Evolutionary conservation across 2,113 vertebrate genomes (phyloP).

Genomic region (Stegastes partitus): DNA sequence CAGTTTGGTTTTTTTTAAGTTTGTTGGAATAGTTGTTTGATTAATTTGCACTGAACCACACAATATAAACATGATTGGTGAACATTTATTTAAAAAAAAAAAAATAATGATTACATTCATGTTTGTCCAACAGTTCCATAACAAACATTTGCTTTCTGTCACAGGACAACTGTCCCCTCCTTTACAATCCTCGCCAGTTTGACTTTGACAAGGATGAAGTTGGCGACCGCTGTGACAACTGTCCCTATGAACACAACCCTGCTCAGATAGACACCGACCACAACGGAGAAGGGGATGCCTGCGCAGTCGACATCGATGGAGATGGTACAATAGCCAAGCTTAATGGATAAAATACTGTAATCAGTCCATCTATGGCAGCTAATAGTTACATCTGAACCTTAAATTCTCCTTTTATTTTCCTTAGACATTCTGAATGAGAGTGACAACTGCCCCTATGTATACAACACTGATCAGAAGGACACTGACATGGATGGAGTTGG

Average conservation of each 20-base stretch:
- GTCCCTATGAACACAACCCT: slow-evolving; percentile 95
- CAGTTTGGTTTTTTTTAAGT: not conserved
- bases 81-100: not conserved
- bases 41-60: no score
- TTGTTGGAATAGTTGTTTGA: no score
- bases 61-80: not conserved
- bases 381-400: not conserved
- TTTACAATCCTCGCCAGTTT: slow-evolving; percentile 95
- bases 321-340: slow-evolving; percentile 87
- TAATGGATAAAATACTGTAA: not conserved
- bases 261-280: slow-evolving; percentile 96
- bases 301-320: slow-evolving; percentile 96
- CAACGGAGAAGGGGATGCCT: slow-evolving; percentile 96
- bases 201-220: slow-evolving; percentile 98
- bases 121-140: no score
- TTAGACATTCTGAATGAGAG: slow-evolving; percentile 93
- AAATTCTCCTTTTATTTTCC: not conserved
- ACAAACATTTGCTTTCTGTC: not conserved
- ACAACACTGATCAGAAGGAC: slow-evolving; percentile 96
- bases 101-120: no score
- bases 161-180: slow-evolving; percentile 96
- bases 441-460: slow-evolving; percentile 97
- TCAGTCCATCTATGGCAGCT: not conserved
- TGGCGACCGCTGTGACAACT: slow-evolving; percentile 97
- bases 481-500: slow-evolving; percentile 95